Evolutionary conservation across 2,797 vertebrate genomes (phyloP).

Genomic region (Lepilemur ruficaudatus): DNA sequence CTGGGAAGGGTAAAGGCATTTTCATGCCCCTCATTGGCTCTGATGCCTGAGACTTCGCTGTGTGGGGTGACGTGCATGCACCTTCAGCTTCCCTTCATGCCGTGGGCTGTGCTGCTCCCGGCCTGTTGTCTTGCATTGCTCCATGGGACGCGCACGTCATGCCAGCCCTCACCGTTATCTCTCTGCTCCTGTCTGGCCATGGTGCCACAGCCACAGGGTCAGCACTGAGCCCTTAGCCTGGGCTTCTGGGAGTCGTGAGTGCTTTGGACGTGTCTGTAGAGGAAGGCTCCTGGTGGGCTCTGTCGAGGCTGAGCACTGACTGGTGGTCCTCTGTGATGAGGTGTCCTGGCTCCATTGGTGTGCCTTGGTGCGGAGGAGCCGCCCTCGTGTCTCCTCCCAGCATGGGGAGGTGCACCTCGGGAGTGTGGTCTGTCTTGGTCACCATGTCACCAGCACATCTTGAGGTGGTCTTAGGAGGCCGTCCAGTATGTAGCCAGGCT

Average conservation of each 20-base stretch:
- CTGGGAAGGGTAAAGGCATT: neutral
- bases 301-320: neutral
- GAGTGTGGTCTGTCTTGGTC: neutral
- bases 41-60: too few relatives aligned
- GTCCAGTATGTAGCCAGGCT: neutral
- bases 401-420: neutral
- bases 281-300: neutral
- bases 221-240: neutral
- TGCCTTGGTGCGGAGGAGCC: neutral
- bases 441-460: neutral
- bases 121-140: neutral
- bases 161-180: neutral
- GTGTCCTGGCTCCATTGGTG: neutral
- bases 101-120: neutral
- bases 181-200: neutral
- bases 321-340: neutral
- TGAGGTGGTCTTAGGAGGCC: neutral
- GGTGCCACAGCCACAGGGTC: too few relatives aligned
- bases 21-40: neutral
- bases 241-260: neutral
- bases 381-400: neutral
- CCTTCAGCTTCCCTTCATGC: neutral
- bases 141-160: neutral
- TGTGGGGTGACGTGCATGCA: neutral
- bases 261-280: neutral